phyloP scores from a whole-genome alignment of 2,888 invertebrate species.

The Leptopilina myrica region DNA sequence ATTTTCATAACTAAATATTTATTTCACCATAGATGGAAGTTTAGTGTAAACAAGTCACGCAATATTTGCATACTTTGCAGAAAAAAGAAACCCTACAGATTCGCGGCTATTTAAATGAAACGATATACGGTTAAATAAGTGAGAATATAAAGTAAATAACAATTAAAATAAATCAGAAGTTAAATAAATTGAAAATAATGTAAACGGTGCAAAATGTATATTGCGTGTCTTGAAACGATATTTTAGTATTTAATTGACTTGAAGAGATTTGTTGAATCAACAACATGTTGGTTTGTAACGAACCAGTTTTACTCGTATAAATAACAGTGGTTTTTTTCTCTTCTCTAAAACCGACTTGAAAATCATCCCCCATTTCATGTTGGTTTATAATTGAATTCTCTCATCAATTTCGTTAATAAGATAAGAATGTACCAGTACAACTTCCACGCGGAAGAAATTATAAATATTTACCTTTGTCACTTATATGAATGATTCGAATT shows the following conservation, averaged over 20 bases:
- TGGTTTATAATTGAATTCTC: not conserved
- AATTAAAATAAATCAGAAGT: not conserved
- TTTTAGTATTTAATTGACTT: conserved; percentile 30
- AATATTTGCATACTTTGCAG: conserved; percentile 18
- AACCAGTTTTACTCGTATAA: conserved; percentile 28
- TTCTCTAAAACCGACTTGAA: not conserved
- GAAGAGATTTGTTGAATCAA: conserved; percentile 33
- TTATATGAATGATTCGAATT: no score
- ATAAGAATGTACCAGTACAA: no score
- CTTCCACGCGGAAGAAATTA: no score
- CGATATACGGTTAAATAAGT: not conserved
- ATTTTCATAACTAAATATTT: not conserved
- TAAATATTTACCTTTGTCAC: no score
- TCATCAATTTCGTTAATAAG: not conserved
- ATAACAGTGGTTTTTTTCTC: not conserved
- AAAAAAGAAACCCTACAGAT: not conserved
- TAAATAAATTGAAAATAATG: conserved; percentile 27
- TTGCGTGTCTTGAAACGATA: conserved; percentile 20
- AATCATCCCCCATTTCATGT: not conserved
- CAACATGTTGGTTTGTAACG: conserved; percentile 20
- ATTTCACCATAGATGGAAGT: not conserved
- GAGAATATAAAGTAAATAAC: conserved; percentile 2
- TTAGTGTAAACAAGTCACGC: not conserved
- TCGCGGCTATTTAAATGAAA: not conserved
- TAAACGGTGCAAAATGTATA: conserved; percentile 12